Conservation (phyloP, 2,797 vertebrate species). For the Siniperca undulata region DNA sequence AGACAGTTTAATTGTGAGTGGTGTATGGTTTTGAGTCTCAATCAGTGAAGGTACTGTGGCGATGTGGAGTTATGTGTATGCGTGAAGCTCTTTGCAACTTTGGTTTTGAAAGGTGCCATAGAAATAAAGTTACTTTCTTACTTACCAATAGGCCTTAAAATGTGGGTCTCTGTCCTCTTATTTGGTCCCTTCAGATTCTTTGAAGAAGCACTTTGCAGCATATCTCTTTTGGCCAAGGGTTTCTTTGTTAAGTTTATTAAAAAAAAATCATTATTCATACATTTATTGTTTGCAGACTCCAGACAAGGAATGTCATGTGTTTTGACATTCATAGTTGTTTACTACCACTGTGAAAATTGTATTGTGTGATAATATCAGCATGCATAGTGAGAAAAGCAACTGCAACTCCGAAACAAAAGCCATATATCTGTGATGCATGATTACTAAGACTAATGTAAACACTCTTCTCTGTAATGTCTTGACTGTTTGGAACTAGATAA, state of each 20-base stretch:
- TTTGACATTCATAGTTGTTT: not conserved
- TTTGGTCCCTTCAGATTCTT: not conserved
- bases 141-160: no score
- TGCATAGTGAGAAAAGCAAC: not conserved
- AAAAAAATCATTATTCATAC: not conserved
- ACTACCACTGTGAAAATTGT: conserved; percentile 36
- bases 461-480: conserved; percentile 1
- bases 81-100: no score
- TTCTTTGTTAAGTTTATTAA: not conserved
- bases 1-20: no score
- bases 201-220: not conserved
- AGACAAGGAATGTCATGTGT: not conserved
- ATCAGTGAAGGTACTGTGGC: no score
- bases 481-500: conserved; percentile 36
- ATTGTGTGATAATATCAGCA: conserved; percentile 36
- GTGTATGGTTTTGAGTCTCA: no score
- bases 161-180: not conserved
- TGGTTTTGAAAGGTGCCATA: not conserved
- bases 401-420: conserved; percentile 39
- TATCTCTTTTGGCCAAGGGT: not conserved
- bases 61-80: no score
- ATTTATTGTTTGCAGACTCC: conserved; percentile 4
- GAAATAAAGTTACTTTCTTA: not conserved
- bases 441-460: conserved; percentile 18
- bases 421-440: not conserved